phyloP scores from a whole-genome alignment of 2,888 invertebrate genomes.

The Cloeon dipterum region DNA sequence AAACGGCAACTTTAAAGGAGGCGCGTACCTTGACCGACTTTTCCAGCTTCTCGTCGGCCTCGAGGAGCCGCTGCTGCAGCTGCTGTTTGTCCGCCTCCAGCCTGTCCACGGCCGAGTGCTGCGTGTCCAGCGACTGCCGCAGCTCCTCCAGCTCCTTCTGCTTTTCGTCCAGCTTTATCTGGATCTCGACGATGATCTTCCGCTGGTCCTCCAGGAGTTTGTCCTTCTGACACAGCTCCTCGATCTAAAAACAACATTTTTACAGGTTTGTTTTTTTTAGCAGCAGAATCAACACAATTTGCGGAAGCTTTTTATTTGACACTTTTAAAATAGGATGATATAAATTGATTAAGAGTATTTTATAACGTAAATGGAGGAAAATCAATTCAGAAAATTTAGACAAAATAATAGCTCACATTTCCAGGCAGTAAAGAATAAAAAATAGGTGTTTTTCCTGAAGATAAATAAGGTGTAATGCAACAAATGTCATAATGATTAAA shows the following conservation, averaged over 20 bases:
- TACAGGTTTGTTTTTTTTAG: too few species aligned
- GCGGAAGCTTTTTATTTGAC: too few species aligned
- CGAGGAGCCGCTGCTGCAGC: not conserved
- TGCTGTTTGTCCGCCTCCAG: slow-evolving; percentile 1
- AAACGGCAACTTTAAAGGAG: too few species aligned
- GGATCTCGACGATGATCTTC: slow-evolving; percentile 13
- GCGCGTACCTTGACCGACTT: not conserved
- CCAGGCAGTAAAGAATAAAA: too few species aligned
- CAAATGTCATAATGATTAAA: too few species aligned
- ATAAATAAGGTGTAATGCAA: too few species aligned
- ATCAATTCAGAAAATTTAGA: not conserved
- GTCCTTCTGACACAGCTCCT: slow-evolving; percentile 11
- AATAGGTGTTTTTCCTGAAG: too few species aligned
- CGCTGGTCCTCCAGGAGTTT: slow-evolving; percentile 12
- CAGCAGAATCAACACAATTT: too few species aligned
- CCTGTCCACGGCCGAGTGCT: slow-evolving; percentile 21
- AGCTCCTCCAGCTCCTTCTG: slow-evolving; percentile 22
- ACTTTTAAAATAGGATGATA: too few species aligned
- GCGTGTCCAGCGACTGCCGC: slow-evolving; percentile 17
- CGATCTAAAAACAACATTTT: slow-evolving; percentile 9
- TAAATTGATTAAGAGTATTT: not conserved
- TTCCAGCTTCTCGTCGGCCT: not conserved
- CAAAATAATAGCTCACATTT: not conserved
- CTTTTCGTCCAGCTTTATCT: slow-evolving; percentile 17
- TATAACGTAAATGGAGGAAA: not conserved